Evolutionary conservation across 2,113 vertebrate species (phyloP).

Genomic region (Anser brachyrhynchus): DNA sequence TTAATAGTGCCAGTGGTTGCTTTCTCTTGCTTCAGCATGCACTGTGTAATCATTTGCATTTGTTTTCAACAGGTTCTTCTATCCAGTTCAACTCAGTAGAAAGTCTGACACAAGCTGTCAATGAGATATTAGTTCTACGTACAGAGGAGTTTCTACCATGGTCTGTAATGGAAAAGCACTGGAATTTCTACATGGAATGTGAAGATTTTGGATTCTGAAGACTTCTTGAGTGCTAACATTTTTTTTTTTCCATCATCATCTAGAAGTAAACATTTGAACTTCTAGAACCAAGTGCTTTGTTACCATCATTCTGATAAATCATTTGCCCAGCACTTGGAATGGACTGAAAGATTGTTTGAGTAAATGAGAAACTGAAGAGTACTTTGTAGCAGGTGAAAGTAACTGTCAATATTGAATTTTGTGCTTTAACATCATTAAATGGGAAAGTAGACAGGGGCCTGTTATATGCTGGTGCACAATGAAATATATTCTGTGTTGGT

Average conservation of each 20-base stretch:
- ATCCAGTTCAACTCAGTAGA: slow-evolving; percentile 3
- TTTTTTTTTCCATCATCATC: not conserved
- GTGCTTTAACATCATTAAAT: not conserved
- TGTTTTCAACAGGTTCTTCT: slow-evolving; percentile 69
- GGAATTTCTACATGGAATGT: slow-evolving; percentile 75
- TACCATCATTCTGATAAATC: not conserved
- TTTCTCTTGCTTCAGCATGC: not conserved
- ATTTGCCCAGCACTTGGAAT: not conserved
- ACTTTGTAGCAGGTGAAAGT: not conserved
- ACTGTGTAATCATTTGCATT: slow-evolving; percentile 6
- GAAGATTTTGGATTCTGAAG: slow-evolving; percentile 65
- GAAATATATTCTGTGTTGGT: not conserved
- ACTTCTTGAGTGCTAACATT: not conserved
- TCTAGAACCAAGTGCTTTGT: not conserved
- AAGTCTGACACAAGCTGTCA: slow-evolving; percentile 67
- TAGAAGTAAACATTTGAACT: not conserved
- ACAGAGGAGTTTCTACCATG: slow-evolving; percentile 85
- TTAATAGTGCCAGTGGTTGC: not conserved
- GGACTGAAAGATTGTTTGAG: not conserved
- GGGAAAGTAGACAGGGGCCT: not conserved
- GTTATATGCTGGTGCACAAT: not conserved
- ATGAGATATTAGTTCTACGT: slow-evolving; percentile 68
- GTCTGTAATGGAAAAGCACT: slow-evolving; percentile 80
- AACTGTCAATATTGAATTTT: not conserved
- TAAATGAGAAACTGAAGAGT: not conserved